Evolutionary conservation across 53 echinoderm and acorn worm genomes (phyloP), one percentile per base, ranked within the genome.

Genomic region (Astropecten irregularis): DNA sequence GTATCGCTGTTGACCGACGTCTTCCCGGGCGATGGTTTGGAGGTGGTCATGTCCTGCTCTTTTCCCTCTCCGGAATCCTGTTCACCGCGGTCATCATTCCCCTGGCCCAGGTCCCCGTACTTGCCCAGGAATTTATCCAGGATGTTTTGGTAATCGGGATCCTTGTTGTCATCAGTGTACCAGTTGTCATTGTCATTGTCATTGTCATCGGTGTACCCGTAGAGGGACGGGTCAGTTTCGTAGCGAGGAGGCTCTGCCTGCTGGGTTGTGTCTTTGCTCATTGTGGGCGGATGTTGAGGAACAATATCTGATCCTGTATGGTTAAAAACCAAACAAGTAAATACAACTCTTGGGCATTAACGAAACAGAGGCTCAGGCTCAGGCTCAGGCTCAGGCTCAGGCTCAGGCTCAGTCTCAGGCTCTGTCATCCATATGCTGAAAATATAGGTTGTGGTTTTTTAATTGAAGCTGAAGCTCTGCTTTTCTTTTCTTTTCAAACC

Each of bases 231-330:
- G 61, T 0, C 39, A 44, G 42, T 52, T 39, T 59, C 72, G 29
- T 71, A 16, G 35, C 32, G 50, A 13, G 22, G 21, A n/a, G 46
- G 23, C 2, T 62, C 62, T 21, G 10, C 32, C 7, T 49, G 11
- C 42, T 11, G 66, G 49, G 9, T 34, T 34, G 47, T 37, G 5
- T 48, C 58, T 15, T n/a, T 31, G 30, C 39, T 25, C 47, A 85
- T 46, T 3, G 32, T 27, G 14, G 62, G 59, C 34, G 85, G 85
- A 19, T 73, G 32, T 21, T 16, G 46, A 23, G 85, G 85, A 65
- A 46, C 26, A 18, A 29, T 50, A 32, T 85, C 85, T 10, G 73
- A 72, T 2, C 34, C 79, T 79, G 61, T 31, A 28, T 19, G 27
- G 28, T 42, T 11, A 10, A 19, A 50, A 64, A 16, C 23, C 35